These are phyloP conservation scores for Oryzias woworae DNA, from an alignment of 2,113 vertebrate species.

Conservation along the genomic window DNA sequence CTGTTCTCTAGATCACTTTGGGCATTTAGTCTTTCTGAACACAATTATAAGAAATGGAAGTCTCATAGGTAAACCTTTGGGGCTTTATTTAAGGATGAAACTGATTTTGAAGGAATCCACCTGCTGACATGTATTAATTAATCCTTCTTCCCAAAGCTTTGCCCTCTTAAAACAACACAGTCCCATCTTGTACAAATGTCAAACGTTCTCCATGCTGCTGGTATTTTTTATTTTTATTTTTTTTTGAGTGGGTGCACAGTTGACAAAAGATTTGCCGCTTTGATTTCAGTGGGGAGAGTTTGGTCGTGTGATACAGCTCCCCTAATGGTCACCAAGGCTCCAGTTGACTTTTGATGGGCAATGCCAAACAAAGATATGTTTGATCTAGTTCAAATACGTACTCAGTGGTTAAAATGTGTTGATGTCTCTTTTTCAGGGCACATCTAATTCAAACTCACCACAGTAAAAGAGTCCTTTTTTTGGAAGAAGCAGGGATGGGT, in stretches of 20 bases:
- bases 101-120: not conserved
- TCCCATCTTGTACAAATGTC: not conserved
- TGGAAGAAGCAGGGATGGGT: conserved; percentile 6
- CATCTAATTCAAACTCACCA: conserved; percentile 38
- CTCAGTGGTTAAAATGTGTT: conserved; percentile 42
- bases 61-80: not conserved
- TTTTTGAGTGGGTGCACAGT: not conserved
- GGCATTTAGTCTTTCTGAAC: not conserved
- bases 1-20: not conserved
- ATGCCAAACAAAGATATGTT: conserved; percentile 38
- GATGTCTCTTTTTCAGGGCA: conserved; percentile 28
- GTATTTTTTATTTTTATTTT: not conserved
- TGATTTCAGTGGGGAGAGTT: conserved; percentile 21
- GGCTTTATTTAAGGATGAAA: not conserved
- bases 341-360: conserved; percentile 21
- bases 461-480: conserved; percentile 13
- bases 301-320: conserved; percentile 16
- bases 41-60: not conserved
- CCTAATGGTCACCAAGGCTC: conserved; percentile 16
- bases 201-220: not conserved
- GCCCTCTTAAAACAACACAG: not conserved
- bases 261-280: conserved; percentile 7
- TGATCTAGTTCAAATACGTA: conserved; percentile 52
- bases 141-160: not conserved
- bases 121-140: not conserved